phyloP scores from a whole-genome alignment of 2,113 vertebrate species.

The Tor tambroides region DNA sequence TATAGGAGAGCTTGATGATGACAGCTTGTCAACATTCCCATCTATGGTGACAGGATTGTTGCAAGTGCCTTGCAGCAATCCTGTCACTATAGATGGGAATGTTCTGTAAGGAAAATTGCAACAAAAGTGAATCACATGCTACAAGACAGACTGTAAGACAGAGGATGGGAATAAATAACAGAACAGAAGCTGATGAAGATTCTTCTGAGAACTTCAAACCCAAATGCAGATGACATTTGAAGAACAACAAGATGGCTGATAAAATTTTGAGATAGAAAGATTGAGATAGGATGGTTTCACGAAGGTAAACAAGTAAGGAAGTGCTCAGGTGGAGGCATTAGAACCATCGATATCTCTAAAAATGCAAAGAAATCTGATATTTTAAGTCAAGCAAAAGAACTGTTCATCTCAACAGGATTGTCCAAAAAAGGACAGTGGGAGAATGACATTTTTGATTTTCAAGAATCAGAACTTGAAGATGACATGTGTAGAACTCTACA shows the following conservation, averaged over 20 bases:
- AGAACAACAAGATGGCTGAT: no score
- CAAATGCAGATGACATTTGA: background rate
- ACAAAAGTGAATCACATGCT: no score
- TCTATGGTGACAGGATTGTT: no score
- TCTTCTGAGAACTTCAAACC: background rate
- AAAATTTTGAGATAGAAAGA: background rate
- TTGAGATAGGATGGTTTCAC: constrained; percentile 25
- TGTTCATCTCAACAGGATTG: constrained; percentile 47
- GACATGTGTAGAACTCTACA: constrained; percentile 43
- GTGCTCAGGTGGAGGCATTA: constrained; percentile 11
- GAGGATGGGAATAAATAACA: no score
- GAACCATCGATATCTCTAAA: constrained; percentile 49
- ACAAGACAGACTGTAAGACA: no score
- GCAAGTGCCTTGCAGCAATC: no score
- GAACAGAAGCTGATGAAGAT: no score
- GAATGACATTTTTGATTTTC: constrained; percentile 51
- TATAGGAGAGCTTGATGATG: no score
- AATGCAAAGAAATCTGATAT: constrained; percentile 44
- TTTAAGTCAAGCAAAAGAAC: constrained; percentile 35
- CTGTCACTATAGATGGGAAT: no score
- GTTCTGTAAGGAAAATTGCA: no score
- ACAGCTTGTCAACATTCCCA: no score
- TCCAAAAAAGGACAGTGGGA: constrained; percentile 23
- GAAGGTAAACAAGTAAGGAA: constrained; percentile 6
- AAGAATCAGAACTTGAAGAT: constrained; percentile 43